A percentile compares a stretch with the other conserved stretches of the same genome.
These are phyloP conservation scores for Avahi laniger DNA, from an alignment of 2,797 vertebrate genomes.

Conservation along the genomic window DNA sequence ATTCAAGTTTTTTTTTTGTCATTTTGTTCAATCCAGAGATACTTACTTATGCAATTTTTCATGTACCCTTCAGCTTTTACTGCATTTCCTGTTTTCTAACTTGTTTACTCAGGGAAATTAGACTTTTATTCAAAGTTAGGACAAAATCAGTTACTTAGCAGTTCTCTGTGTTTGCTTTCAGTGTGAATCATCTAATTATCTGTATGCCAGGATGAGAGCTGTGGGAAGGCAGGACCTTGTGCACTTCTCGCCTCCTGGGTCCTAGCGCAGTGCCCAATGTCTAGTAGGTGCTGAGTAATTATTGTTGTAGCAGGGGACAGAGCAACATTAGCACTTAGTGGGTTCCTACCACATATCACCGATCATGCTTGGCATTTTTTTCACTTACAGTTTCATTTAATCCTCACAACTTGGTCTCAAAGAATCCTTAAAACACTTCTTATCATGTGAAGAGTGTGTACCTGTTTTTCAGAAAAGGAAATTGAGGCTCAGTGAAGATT, in stretches of 20 bases:
- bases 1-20: not conserved
- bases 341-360: not conserved
- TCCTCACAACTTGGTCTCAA: not conserved
- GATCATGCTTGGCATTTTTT: not conserved
- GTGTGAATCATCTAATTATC: rapidly evolving
- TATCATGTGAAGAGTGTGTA: rapidly evolving
- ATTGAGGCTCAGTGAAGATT: not conserved
- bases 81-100: not conserved
- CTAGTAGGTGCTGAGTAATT: rapidly evolving
- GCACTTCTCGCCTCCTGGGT: not conserved
- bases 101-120: not conserved
- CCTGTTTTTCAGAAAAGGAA: not conserved
- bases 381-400: not conserved
- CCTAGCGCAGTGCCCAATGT: rapidly evolving
- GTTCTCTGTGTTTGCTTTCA: not conserved
- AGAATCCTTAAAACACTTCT: not conserved
- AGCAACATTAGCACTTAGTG: rapidly evolving
- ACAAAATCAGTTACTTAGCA: rapidly evolving
- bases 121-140: not conserved
- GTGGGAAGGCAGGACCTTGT: not conserved
- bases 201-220: too few relatives aligned
- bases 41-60: rapidly evolving
- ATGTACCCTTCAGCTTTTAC: not conserved
- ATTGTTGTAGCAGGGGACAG: not conserved
- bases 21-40: rapidly evolving